phyloP scores from a whole-genome alignment of 2,113 vertebrate species.

The Lepidothrix coronata region DNA sequence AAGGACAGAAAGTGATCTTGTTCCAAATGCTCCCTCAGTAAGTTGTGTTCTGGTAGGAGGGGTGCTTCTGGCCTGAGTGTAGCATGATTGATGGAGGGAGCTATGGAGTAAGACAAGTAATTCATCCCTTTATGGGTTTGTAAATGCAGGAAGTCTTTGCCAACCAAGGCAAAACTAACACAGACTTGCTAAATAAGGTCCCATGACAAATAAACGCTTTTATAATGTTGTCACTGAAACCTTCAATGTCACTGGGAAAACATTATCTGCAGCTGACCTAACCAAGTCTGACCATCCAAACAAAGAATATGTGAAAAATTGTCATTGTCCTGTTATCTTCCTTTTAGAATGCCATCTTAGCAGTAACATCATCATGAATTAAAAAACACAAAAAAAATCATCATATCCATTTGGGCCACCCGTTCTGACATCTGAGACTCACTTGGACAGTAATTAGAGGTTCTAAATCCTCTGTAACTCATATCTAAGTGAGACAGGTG shows the following conservation, averaged over 20 bases:
- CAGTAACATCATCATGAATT: not conserved
- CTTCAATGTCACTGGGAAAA: not conserved
- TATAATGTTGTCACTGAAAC: not conserved
- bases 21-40: slow-evolving; percentile 88
- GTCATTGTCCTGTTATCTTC: not conserved
- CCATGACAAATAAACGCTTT: not conserved
- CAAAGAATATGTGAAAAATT: not conserved
- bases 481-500: not conserved
- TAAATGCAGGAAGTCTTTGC: not conserved
- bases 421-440: not conserved
- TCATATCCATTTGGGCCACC: not conserved
- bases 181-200: not conserved
- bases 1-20: slow-evolving; percentile 84
- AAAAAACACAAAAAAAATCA: not conserved
- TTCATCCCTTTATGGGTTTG: not conserved
- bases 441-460: not conserved
- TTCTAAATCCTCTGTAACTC: not conserved
- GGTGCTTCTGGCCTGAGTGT: not conserved
- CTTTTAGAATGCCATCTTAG: not conserved
- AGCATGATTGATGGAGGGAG: not conserved
- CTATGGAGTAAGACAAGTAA: not conserved
- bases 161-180: not conserved
- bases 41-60: slow-evolving; percentile 19
- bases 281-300: not conserved
- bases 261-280: not conserved